phyloP scores from a whole-genome alignment of 2,797 vertebrate genomes.

The Eupleurogrammus muticus region DNA sequence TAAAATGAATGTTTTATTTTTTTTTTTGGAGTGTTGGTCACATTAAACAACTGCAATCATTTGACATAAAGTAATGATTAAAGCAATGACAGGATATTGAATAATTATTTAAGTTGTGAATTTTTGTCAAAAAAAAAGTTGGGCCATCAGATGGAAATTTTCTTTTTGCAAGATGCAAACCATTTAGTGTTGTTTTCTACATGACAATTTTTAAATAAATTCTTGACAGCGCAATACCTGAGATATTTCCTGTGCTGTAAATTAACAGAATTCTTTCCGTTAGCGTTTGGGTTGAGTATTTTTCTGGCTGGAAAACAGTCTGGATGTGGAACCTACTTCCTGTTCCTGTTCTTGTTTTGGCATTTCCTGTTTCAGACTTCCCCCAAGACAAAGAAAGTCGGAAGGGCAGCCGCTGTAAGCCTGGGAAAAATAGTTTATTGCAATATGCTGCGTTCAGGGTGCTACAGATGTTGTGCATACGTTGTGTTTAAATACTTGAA shows the following conservation, averaged over 20 bases:
- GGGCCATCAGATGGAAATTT: not conserved
- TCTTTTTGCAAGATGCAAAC: not conserved
- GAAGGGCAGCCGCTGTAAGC: slow-evolving; percentile 27
- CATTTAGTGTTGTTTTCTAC: not conserved
- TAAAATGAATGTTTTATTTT: not conserved
- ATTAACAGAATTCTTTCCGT: slow-evolving; percentile 20
- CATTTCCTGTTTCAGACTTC: slow-evolving; percentile 66
- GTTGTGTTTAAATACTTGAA: not conserved
- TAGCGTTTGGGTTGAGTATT: slow-evolving; percentile 25
- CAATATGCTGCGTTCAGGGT: not conserved
- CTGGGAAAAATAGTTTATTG: slow-evolving; percentile 35
- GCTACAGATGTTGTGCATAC: not conserved
- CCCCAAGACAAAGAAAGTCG: slow-evolving; percentile 48
- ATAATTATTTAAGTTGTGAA: not conserved
- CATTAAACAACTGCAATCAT: not conserved
- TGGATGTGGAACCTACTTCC: slow-evolving; percentile 63
- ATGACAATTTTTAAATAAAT: not conserved
- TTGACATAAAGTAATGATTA: not conserved
- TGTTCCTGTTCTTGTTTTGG: slow-evolving; percentile 75
- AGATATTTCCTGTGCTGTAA: slow-evolving; percentile 19
- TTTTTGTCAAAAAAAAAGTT: not conserved
- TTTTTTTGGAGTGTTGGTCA: not conserved
- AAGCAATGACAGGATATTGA: not conserved
- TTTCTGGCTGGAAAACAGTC: slow-evolving; percentile 47
- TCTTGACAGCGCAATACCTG: not conserved